Base-by-base conservation (phyloP, 2,113 vertebrate species). In the Eublepharis macularius region DNA sequence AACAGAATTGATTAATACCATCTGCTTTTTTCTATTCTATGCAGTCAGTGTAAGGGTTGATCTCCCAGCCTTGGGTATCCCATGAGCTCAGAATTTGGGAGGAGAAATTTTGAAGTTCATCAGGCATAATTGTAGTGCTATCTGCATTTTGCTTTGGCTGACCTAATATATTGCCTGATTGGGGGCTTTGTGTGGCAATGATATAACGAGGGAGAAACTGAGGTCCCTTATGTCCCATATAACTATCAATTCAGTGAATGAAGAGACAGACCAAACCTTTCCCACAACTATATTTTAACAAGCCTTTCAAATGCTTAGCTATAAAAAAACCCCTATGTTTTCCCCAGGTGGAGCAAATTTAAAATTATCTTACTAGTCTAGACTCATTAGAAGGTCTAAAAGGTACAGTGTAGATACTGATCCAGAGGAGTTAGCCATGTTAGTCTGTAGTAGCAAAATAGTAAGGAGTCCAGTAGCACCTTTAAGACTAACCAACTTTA, bases 311-410 rank as follows among this genome's bases (percentile, higher is more conserved):
- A 41, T 82, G 2, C 86, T 92, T 54, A 72, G 21, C 47, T n/a
- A 75, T 74, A 63, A 6, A 21, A 19, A 36, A 36, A 57, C 24
- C 8, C 13, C 69, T 10, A 41, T 43, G 13, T 4, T 49, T 39
- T 57, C 54, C 36, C 29, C 41, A 19, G n/a, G 57, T 60, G 60
- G 88, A 92, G 81, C 68, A 13, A 69, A 4, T 2, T 92, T 91
- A 80, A 86, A 90, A 87, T 43, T 6, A 0, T 13, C 11, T 91
- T 84, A 90, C 68, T 81, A 86, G 32, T 32, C 43, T 26, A 66
- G 91, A 92, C 80, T 86, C 82, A 76, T 77, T 89, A 88, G 91
- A 88, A 92, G 89, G 86, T 92, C 92, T 91, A 94, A 92, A 91
- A 91, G 49, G 86, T 93, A 91, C 92, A 93, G 82, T 89, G 91